Base-by-base conservation (phyloP, 2,888 invertebrate species). In the Tinea semifulvella region DNA sequence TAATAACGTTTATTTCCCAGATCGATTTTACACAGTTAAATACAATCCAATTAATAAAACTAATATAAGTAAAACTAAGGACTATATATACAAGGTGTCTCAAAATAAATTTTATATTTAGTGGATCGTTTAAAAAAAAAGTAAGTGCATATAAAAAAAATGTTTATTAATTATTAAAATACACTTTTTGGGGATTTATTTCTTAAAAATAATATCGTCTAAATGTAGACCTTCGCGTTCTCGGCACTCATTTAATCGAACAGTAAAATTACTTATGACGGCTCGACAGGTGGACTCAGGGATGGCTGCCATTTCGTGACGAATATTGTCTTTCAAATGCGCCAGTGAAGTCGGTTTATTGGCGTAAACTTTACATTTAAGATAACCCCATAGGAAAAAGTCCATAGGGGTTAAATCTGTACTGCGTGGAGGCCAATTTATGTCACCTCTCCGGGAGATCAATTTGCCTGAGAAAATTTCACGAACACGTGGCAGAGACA, bases 301-400 rank as follows among this genome's bases (percentile, higher is more conserved):
- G 39, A 50, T 48, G 51, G 49, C 49, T 51, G 50, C 47, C 47
- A 55, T 51, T 50, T 50, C 45, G 46, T 45, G 40, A 20, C 22
- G 46, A 40, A 49, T 49, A 43, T 49, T 51, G 43, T 47, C 47
- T 27, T 51, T 49, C 26, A 50, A 47, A 38, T 49, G 47, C 4
- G 43, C 42, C 40, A 54, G 45, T 26, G 48, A 52, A 45, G 46
- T 48, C 42, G 49, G 50, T 36, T 50, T 50, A 22, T 50, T 52
- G 8, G 49, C 13, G 38, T 49, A 51, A 27, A 50, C 50, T 31
- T 52, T 46, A 45, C 46, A 46, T 45, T 49, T 48, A 40, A 50
- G 48, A 43, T 50, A 47, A 42, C 48, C 50, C 50, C 47, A 46
- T 38, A 19, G 14, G 44, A 49, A 49, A 43, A 19, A 25, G 35